A percentile compares a stretch with the other conserved stretches of the same genome.
phyloP scores from a whole-genome alignment of 2,113 vertebrate genomes.

The Sciurus niger region DNA sequence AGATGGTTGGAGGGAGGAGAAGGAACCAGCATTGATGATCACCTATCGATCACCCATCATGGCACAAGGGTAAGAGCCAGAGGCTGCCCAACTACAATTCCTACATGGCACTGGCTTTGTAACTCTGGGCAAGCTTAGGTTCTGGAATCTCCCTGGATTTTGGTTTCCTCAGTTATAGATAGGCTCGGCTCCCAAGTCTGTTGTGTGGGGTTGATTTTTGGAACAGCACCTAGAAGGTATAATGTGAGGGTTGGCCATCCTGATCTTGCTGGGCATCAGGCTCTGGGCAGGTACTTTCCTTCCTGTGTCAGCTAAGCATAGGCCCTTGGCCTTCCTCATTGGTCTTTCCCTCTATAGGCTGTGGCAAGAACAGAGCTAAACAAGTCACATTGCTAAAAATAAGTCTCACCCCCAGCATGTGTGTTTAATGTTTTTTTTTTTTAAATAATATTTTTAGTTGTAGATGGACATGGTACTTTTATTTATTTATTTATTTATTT shows the following conservation, averaged over 20 bases:
- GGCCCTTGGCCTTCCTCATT: not conserved
- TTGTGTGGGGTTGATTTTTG: not conserved
- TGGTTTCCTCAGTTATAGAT: not conserved
- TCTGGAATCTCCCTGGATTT: not conserved
- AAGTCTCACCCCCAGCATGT: not conserved
- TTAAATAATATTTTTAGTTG: too few species aligned
- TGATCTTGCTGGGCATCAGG: not conserved
- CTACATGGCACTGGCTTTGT: not conserved
- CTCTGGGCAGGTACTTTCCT: not conserved
- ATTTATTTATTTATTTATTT: too few species aligned
- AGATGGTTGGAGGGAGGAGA: not conserved
- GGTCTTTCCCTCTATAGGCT: not conserved
- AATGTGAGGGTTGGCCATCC: not conserved
- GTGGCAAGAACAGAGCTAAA: slow-evolving; percentile 23
- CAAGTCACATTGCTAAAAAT: not conserved
- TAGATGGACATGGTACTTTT: too few species aligned
- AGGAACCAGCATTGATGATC: fast-evolving
- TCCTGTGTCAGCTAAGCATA: not conserved
- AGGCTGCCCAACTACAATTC: not conserved
- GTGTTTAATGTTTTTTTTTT: too few species aligned
- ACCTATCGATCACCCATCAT: fast-evolving
- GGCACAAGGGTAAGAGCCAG: too few species aligned
- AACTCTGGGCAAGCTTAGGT: not conserved
- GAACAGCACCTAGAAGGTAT: not conserved
- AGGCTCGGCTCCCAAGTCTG: not conserved